phyloP scores from a whole-genome alignment of 2,113 vertebrate species.

The Planiliza haematocheilus region DNA sequence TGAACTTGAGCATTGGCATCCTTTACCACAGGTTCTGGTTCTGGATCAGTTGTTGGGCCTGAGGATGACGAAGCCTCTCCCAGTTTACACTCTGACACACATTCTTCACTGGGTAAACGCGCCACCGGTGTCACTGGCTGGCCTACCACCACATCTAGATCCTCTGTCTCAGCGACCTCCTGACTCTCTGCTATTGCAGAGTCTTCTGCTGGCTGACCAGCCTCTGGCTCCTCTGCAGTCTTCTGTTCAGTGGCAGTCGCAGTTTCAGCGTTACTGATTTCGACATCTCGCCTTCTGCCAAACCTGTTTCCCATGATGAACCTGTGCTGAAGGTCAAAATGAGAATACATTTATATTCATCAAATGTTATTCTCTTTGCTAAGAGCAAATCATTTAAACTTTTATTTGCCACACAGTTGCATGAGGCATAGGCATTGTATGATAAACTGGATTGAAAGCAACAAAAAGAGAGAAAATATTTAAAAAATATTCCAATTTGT shows the following conservation, averaged over 20 bases:
- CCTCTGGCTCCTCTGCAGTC: constrained; percentile 36
- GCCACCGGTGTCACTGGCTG: constrained; percentile 7
- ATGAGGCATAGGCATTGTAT: too few relatives aligned
- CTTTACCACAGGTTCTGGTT: constrained; percentile 24
- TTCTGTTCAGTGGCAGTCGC: constrained; percentile 47
- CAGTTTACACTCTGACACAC: constrained; percentile 15
- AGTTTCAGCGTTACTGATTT: constrained; percentile 20
- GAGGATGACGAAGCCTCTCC: constrained; percentile 4
- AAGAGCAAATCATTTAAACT: not conserved
- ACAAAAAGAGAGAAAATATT: not conserved
- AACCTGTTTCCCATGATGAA: constrained; percentile 77
- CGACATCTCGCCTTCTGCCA: constrained; percentile 53
- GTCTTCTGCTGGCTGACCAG: constrained; percentile 1
- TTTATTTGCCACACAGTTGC: not conserved
- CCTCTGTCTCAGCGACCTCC: constrained; percentile 12
- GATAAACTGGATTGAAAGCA: not conserved
- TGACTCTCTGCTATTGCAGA: constrained; percentile 16
- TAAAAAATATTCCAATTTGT: constrained; percentile 2
- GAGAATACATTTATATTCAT: not conserved
- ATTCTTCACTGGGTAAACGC: constrained; percentile 35
- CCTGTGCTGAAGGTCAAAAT: constrained; percentile 46
- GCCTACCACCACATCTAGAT: constrained; percentile 34
- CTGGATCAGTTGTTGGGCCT: constrained; percentile 9
- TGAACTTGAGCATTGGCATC: constrained; percentile 32
- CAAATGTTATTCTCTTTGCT: not conserved